These are phyloP conservation scores for Thymallus thymallus DNA, from an alignment of 2,113 vertebrate species.

Conservation along the genomic window DNA sequence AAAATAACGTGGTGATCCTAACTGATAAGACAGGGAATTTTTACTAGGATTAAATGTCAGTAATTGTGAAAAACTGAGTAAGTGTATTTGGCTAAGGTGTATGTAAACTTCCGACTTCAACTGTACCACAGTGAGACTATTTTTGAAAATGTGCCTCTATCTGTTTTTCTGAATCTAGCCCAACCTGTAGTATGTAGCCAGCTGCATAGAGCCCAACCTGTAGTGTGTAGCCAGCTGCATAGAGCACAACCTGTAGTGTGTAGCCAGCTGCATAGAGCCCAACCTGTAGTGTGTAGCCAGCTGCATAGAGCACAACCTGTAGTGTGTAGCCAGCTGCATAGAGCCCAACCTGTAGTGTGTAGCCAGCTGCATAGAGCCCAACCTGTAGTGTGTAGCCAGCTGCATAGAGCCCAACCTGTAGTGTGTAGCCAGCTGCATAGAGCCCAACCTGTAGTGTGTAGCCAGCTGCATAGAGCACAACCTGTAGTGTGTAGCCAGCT, in stretches of 20 bases:
- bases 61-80: no score
- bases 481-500: background rate
- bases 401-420: no score
- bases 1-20: no score
- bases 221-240: background rate
- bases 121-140: background rate
- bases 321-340: background rate
- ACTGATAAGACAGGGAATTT: no score
- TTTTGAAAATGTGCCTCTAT: background rate
- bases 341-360: background rate
- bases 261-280: background rate
- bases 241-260: background rate
- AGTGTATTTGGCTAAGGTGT: no score
- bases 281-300: background rate
- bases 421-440: background rate
- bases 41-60: no score
- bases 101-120: no score
- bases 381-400: background rate
- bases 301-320: background rate
- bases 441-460: background rate
- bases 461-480: background rate
- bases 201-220: background rate
- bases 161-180: background rate
- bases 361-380: background rate
- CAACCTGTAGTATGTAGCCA: background rate